These are phyloP conservation scores for Microcaecilia unicolor DNA, from an alignment of 2,797 vertebrate species.

Conservation along the genomic window DNA sequence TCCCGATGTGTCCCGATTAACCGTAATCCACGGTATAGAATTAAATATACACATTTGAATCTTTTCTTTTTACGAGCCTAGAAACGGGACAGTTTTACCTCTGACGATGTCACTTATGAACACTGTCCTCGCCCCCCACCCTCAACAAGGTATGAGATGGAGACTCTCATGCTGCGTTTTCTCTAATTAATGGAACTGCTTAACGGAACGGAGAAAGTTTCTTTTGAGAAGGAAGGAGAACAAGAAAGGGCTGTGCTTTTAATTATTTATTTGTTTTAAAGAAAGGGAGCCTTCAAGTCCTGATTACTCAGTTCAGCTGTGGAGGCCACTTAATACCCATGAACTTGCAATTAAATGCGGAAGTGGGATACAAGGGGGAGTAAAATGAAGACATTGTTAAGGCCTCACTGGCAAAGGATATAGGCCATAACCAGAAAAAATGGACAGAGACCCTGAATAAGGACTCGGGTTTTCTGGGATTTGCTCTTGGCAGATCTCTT, in stretches of 20 bases:
- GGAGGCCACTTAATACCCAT: conserved; percentile 69
- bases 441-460: conserved; percentile 67
- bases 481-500: conserved; percentile 23
- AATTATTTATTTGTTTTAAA: conserved; percentile 38
- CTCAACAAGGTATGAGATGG: too few relatives aligned
- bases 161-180: too few relatives aligned
- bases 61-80: too few relatives aligned
- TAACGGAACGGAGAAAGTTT: conserved; percentile 5
- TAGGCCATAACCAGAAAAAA: conserved; percentile 35
- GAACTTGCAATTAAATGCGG: conserved; percentile 78
- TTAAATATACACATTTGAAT: too few relatives aligned
- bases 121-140: too few relatives aligned
- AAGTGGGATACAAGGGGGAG: conserved; percentile 67
- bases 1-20: too few relatives aligned
- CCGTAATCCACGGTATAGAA: too few relatives aligned
- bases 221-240: not conserved
- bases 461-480: conserved; percentile 52
- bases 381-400: conserved; percentile 84
- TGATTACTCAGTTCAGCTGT: conserved; percentile 49
- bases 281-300: conserved; percentile 27
- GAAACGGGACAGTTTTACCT: too few relatives aligned
- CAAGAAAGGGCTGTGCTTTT: conserved; percentile 33
- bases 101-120: too few relatives aligned
- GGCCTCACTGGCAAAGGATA: conserved; percentile 25
- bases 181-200: too few relatives aligned